Evolutionary conservation across 2,797 vertebrate species (phyloP).

Genomic region (Sebastes goodei): DNA sequence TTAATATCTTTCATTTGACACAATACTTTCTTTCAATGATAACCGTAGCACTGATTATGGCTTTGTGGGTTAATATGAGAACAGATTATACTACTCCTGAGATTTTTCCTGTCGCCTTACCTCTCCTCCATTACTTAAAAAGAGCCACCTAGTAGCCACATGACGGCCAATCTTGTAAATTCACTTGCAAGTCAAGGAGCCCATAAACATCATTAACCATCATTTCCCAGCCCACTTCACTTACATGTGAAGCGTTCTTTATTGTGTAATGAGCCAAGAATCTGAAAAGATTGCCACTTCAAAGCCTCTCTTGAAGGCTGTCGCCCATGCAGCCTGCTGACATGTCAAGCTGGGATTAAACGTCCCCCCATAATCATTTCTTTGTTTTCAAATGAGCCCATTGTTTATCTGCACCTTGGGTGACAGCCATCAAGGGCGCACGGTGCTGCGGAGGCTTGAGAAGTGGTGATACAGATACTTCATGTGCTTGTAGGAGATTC

Average conservation of each 20-base stretch:
- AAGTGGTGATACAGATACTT: constrained; percentile 51
- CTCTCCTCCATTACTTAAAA: constrained; percentile 45
- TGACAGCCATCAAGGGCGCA: constrained; percentile 73
- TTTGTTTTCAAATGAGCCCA: constrained; percentile 83
- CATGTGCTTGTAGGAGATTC: constrained; percentile 32
- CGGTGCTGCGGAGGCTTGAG: constrained; percentile 41
- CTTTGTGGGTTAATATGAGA: neutral
- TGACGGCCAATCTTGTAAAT: constrained; percentile 68
- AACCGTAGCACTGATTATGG: neutral
- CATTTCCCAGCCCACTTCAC: constrained; percentile 77
- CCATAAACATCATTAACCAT: constrained; percentile 81
- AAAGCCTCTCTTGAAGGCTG: constrained; percentile 78
- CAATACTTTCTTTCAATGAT: neutral
- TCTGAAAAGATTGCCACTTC: constrained; percentile 84
- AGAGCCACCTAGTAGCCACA: constrained; percentile 62
- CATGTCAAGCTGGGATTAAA: constrained; percentile 83
- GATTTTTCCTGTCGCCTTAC: constrained; percentile 32
- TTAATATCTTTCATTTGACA: neutral
- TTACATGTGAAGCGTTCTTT: constrained; percentile 79
- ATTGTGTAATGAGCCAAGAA: constrained; percentile 84
- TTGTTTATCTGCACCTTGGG: constrained; percentile 79
- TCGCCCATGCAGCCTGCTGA: constrained; percentile 76
- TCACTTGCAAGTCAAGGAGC: constrained; percentile 64
- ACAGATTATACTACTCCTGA: constrained; percentile 12
- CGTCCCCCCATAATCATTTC: constrained; percentile 78